Conservation (phyloP, 2,888 invertebrate genomes). For the Chromoteleia sp. region DNA sequence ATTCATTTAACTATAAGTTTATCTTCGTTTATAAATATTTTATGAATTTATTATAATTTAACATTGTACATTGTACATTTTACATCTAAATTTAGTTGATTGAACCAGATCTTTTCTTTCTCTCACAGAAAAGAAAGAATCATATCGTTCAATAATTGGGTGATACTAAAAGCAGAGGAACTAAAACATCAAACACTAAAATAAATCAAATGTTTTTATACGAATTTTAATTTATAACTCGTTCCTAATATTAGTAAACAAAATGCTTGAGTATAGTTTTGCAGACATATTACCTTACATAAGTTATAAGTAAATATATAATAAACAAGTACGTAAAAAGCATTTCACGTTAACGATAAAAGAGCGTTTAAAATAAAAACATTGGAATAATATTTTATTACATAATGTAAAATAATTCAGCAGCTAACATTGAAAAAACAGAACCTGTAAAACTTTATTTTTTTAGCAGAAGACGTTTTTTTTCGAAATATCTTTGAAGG, state of each 20-base stretch:
- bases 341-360: slow-evolving; percentile 9
- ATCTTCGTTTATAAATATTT: too few species aligned
- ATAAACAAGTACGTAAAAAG: not conserved
- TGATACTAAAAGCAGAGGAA: not conserved
- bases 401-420: not conserved
- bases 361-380: not conserved
- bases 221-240: not conserved
- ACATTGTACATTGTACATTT: too few species aligned
- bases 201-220: not conserved
- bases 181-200: not conserved
- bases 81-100: not conserved
- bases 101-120: not conserved
- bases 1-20: too few species aligned
- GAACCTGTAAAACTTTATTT: too few species aligned
- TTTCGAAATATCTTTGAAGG: too few species aligned
- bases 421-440: not conserved
- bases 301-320: not conserved
- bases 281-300: not conserved
- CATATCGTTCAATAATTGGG: not conserved
- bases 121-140: not conserved
- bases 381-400: slow-evolving; percentile 4
- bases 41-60: too few species aligned
- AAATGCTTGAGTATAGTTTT: not conserved
- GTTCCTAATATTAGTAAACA: not conserved
- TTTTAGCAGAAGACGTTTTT: too few species aligned